These are phyloP conservation scores for Poeciliopsis prolifica DNA, from an alignment of 2,113 vertebrate species.

Conservation along the genomic window DNA sequence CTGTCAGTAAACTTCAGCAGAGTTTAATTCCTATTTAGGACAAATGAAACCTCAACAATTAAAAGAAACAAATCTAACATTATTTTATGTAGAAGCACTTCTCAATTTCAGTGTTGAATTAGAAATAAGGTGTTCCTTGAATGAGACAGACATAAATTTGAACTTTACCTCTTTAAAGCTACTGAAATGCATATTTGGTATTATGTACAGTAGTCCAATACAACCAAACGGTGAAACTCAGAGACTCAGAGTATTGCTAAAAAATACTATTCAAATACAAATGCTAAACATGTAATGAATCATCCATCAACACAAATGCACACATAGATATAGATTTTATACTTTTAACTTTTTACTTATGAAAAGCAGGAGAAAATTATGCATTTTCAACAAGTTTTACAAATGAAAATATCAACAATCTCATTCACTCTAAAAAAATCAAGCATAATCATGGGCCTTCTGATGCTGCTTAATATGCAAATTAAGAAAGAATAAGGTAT, in stretches of 20 bases:
- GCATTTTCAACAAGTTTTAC: no score
- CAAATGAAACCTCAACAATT: conserved; percentile 8
- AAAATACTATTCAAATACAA: neutral
- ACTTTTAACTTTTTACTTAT: neutral
- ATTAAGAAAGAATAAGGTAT: neutral
- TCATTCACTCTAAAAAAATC: no score
- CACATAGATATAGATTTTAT: no score
- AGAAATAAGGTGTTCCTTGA: no score
- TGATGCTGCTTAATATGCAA: neutral
- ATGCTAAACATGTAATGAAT: neutral
- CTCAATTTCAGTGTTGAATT: neutral
- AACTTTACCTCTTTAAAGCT: no score
- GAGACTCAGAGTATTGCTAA: neutral
- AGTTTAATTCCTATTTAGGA: conserved; percentile 16
- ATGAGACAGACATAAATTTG: no score
- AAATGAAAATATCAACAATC: no score
- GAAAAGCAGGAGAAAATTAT: no score
- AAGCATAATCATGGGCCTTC: neutral
- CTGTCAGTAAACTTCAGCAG: conserved; percentile 31
- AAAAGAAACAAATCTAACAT: neutral
- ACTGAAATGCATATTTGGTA: no score
- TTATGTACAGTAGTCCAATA: neutral
- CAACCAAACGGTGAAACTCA: neutral
- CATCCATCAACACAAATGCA: no score
- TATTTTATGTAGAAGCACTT: neutral